Evolutionary conservation across 2,888 invertebrate genomes (phyloP).

Genomic region (Ennomos erosarius): DNA sequence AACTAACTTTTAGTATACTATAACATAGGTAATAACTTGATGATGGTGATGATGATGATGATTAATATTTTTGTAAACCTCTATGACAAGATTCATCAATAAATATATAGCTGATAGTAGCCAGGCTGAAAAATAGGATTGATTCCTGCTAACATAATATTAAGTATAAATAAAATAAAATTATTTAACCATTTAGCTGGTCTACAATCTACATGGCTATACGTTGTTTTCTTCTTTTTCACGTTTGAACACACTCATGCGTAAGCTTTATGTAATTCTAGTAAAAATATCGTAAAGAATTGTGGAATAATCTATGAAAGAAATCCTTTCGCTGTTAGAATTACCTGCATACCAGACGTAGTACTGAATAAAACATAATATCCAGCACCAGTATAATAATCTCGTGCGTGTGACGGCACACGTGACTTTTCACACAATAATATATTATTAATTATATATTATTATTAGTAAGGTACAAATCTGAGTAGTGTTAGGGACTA

Average conservation of each 20-base stretch:
- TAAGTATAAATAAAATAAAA: too few relatives aligned
- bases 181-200: too few relatives aligned
- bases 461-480: conserved; percentile 51
- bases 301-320: conserved; percentile 38
- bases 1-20: too few relatives aligned
- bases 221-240: neutral
- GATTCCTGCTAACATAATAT: too few relatives aligned
- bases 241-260: neutral
- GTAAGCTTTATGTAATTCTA: conserved; percentile 7
- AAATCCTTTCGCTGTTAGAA: conserved; percentile 41
- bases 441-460: too few relatives aligned
- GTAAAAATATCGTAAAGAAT: conserved; percentile 15
- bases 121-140: too few relatives aligned
- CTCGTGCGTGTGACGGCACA: conserved; percentile 41
- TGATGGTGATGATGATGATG: too few relatives aligned
- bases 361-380: conserved; percentile 41
- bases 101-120: too few relatives aligned
- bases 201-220: too few relatives aligned
- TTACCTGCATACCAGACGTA: conserved; percentile 40
- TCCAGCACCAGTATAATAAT: conserved; percentile 53
- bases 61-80: too few relatives aligned
- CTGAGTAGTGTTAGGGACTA: conserved; percentile 32
- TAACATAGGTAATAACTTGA: too few relatives aligned
- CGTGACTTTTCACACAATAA: conserved; percentile 39
- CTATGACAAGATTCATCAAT: too few relatives aligned